Percentiles rank a stretch among this genome's conserved stretches.
Evolutionary conservation across 2,888 invertebrate species (phyloP).

Genomic region (Frankliniella fusca): DNA sequence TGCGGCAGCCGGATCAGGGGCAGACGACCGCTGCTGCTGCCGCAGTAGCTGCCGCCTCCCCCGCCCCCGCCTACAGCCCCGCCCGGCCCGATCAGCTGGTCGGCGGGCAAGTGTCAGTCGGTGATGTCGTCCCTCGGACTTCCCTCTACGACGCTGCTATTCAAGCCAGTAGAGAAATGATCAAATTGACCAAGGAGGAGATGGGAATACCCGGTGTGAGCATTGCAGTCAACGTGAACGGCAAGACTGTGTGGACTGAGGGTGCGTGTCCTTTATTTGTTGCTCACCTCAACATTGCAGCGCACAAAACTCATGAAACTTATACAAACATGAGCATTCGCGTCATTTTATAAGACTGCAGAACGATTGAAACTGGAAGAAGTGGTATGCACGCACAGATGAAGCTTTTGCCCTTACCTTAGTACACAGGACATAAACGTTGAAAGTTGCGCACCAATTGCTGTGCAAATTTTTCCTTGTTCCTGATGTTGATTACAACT

Average conservation of each 20-base stretch:
- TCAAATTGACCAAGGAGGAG: constrained; percentile 40
- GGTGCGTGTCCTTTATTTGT: constrained; percentile 43
- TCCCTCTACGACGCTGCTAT: neutral
- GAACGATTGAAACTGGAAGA: no score
- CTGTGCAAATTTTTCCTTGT: neutral
- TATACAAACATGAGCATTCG: no score
- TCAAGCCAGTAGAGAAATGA: constrained; percentile 34
- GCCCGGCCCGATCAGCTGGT: constrained; percentile 31
- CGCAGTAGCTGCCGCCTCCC: neutral
- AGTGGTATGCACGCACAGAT: no score
- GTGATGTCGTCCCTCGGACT: neutral
- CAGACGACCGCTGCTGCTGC: neutral
- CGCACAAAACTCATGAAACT: no score
- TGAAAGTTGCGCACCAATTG: no score
- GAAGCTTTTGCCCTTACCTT: no score
- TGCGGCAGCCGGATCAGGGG: neutral
- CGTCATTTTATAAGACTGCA: no score
- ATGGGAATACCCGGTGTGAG: constrained; percentile 48
- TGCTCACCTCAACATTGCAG: neutral
- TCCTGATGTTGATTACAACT: no score
- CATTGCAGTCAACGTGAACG: constrained; percentile 50
- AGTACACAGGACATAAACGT: no score
- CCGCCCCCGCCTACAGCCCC: neutral
- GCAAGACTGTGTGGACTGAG: constrained; percentile 49
- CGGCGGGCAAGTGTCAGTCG: neutral